Percentiles rank a stretch among this genome's conserved stretches.
phyloP scores from a whole-genome alignment of 2,888 invertebrate genomes.

The Thyatira batis region DNA sequence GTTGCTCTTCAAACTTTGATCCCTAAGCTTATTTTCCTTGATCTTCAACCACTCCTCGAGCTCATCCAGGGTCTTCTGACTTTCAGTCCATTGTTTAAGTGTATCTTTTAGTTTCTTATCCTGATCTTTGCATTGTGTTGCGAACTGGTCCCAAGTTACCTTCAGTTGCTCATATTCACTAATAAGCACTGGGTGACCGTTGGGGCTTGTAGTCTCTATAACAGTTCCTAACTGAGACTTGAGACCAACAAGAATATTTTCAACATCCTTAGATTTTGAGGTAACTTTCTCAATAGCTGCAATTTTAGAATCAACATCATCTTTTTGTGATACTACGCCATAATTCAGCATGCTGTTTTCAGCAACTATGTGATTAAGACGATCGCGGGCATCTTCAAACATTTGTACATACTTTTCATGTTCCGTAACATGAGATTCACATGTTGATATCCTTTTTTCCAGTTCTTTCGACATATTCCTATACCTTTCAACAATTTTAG shows the following conservation, averaged over 20 bases:
- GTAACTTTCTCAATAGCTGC: conserved; percentile 88
- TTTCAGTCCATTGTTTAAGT: conserved; percentile 90
- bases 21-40: conserved; percentile 92
- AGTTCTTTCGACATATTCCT: conserved; percentile 86
- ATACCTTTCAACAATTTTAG: conserved; percentile 88
- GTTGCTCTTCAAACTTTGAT: conserved; percentile 93
- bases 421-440: conserved; percentile 88
- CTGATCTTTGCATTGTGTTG: conserved; percentile 86
- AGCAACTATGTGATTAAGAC: conserved; percentile 89
- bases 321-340: conserved; percentile 89
- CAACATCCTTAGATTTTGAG: conserved; percentile 87
- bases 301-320: conserved; percentile 89
- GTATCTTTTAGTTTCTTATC: conserved; percentile 88
- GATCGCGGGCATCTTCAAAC: conserved; percentile 92
- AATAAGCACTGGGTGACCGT: conserved; percentile 88
- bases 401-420: conserved; percentile 92
- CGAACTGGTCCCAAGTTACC: conserved; percentile 88
- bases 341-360: conserved; percentile 90
- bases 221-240: conserved; percentile 87
- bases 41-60: conserved; percentile 93
- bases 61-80: conserved; percentile 88
- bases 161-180: conserved; percentile 89
- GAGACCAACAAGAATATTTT: conserved; percentile 86
- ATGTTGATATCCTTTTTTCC: conserved; percentile 84
- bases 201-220: conserved; percentile 88